Evolutionary conservation across 2,113 vertebrate species (phyloP), one percentile per base, ranked within the genome.

Genomic region (Copsychus sechellarum): DNA sequence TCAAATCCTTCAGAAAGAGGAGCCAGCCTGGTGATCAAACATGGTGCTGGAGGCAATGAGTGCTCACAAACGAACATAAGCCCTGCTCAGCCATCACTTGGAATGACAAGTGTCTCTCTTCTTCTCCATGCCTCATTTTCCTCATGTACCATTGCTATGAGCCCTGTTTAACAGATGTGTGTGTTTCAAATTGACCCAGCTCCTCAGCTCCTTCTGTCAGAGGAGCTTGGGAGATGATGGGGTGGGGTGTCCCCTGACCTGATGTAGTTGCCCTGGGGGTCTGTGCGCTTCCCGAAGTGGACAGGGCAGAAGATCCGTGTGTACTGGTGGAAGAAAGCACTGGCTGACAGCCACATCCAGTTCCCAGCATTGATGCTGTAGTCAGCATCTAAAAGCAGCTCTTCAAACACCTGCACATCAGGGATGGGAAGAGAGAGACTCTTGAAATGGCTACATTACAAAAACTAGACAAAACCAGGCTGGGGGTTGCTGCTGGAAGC

Each of bases 321-420:
- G 91, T 97, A 97, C 58, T 85, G 97, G 85, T 97, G 97, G 88
- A 96, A 97, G 96, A 98, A 98, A 12, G 97, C 97, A 0, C 96
- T 98, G 90, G 97, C 97, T 3, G 97, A 97, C 57, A 97, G 91
- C 97, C 97, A 97, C 97, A 97, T 96, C 97, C 96, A 98, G 91
- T 98, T 97, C 23, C 97, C 97, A 3, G 97, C 97, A 0, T 97
- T 97, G 67, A 97, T 91, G 62, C 97, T 96, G 86, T 97, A 97
- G 67, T 98, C 97, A 14, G 97, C 97, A 50, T 97, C 97, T 56
- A 97, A 73, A 40, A 98, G 97, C 81, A 96, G 69, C 93, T 98
- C 97, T 56, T 98, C 96, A 60, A 97, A 98, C 45, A 98, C 97
- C 97, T 97, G 86, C 43, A 12, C 11, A 4, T 53, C 25, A 33